Base-by-base conservation (phyloP, 1,140 invertebrate genomes). In the Phymorhynchus buccinoides region DNA sequence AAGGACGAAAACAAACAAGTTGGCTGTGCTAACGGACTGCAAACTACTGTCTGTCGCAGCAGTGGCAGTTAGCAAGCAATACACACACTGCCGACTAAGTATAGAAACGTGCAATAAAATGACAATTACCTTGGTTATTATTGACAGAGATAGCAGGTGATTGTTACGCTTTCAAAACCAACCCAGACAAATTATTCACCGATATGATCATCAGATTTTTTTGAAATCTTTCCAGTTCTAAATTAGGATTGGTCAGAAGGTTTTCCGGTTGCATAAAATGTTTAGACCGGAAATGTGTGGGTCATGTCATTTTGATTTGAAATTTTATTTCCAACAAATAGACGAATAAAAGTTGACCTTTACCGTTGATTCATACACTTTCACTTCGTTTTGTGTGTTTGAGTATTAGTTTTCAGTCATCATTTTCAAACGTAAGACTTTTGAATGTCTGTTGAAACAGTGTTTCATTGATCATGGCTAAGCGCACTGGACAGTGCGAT, bases 201-300 rank as follows among this genome's bases (percentile, higher is more conserved):
- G 81, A 83, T 83, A 71, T 71, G 62, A 71, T 83, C 81, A 73
- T 71, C 81, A 83, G 81, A 83, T 71, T 83, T 83, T 83, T 83
- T 83, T 83, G 81, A 83, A 83, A 83, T 83, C 81, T 44, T 83
- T 83, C 81, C 81, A 83, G 66, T 71, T 71, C 81, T 83, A 83
- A 83, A 83, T 73, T 83, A 71, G 81, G 81, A 83, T 83, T 83
- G 81, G 81, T 83, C 66, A 71, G 32, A 27, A 16, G 44, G 6
- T 41, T 39, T 83, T 83, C 81, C 81, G 81, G 80, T 83, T 71
- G 18, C n/a, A 9, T 52, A 80, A 14, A 62, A 62, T 62, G 22
- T 6, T 62, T 9, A 27, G 56, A 62, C 12, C 22, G 56, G 56
- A 62, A 62, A 62, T 2, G n/a, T 27, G n/a, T 27, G n/a, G 4